Base-by-base conservation (phyloP, 53 echinoderm and acorn worm species). In the Antedon mediterranea region DNA sequence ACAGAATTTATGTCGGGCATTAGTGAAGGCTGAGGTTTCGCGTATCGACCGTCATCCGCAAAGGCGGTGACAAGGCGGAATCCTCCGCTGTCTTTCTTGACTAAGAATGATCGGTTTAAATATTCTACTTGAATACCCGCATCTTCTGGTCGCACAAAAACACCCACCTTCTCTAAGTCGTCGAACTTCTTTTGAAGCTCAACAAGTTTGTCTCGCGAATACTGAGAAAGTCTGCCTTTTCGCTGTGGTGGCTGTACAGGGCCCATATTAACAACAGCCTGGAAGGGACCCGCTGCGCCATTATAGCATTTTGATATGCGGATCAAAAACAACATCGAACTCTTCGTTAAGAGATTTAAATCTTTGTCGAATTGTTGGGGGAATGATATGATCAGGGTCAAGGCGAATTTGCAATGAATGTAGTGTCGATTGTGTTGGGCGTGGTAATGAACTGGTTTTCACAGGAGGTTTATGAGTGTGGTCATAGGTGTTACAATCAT, bases 131-230 rank as follows among this genome's bases (percentile, higher is more conserved):
- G 74, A 72, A 84, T 43, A 0, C 43, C 77, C 0, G 77, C 73
- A 71, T 84, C 84, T 31, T 84, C 84, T 29, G 88, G 78, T 42
- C 78, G 78, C 14, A 81, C 81, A 74, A 84, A 84, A n/a, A 81
- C 81, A 34, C 80, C 80, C 33, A 75, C 0, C 2, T 26, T 9
- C 33, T 80, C 85, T n/a, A 84, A 34, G 5, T 84, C 79, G 71
- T 85, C 76, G 71, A 81, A 85, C 72, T 81, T 85, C 2, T 71
- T 30, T 41, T 84, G 79, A 4, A 79, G 79, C 9, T 79, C 84
- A 13, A 71, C 32, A 3, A 79, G 84, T 43, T 84, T 84, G 43
- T 79, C 77, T 13, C 23, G 30, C 30, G 78, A 28, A 31, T 75
- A 79, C 4, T 31, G 37, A 27, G 77, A 77, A n/a, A 85, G 41